These are phyloP conservation scores for Isichthys henryi DNA, from an alignment of 2,113 vertebrate genomes.

Conservation along the genomic window DNA sequence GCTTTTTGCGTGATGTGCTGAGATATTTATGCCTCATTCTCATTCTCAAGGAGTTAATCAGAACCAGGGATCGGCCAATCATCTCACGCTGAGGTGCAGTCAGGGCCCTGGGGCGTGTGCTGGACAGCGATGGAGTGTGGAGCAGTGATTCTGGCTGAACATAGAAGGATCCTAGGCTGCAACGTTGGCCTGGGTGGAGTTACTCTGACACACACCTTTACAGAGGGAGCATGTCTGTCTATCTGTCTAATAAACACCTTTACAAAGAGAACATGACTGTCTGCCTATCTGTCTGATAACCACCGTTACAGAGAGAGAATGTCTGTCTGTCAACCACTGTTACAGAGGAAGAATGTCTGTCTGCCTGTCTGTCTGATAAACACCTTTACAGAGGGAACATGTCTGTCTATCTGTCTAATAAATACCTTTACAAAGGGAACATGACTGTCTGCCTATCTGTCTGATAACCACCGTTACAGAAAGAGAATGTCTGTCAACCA, in stretches of 20 bases:
- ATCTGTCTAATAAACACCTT: neutral
- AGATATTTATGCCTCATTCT: conserved; percentile 62
- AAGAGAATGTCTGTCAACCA: neutral
- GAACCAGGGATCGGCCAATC: conserved; percentile 51
- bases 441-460: neutral
- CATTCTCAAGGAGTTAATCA: conserved; percentile 57
- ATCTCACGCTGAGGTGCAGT: conserved; percentile 30
- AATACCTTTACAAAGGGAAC: neutral
- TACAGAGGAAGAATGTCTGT: neutral
- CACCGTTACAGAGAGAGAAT: neutral
- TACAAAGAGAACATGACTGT: neutral
- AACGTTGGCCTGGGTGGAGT: neutral
- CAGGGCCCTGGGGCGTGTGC: neutral
- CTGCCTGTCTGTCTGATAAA: neutral
- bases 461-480: neutral
- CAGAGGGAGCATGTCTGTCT: neutral
- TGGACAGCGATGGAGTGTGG: neutral
- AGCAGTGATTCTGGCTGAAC: neutral
- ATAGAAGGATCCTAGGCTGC: neutral
- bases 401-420: neutral
- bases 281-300: neutral
- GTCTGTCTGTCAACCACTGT: neutral
- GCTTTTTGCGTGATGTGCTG: conserved; percentile 43
- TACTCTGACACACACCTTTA: neutral
- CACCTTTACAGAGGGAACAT: neutral